A percentile compares a stretch with the other conserved stretches of the same genome.
Evolutionary conservation across 2,888 invertebrate species (phyloP).

Genomic region (Eucriotettix oculatus): DNA sequence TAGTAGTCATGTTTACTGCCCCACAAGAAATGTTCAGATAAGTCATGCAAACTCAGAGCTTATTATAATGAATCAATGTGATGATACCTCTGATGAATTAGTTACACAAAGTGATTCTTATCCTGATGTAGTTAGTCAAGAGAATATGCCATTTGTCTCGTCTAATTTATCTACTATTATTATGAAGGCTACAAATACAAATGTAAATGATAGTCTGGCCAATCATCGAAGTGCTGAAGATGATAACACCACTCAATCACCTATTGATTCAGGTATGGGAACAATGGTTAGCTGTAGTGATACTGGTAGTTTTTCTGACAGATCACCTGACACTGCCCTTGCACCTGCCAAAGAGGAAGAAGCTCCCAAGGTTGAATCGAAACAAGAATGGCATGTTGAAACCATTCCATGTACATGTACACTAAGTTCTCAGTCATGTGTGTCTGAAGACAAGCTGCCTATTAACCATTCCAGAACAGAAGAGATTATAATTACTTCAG

Average conservation of each 20-base stretch:
- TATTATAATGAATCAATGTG: not conserved
- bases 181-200: not conserved
- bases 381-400: conserved; percentile 2
- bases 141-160: conserved; percentile 19
- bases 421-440: not conserved
- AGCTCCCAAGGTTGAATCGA: not conserved
- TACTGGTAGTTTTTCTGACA: conserved; percentile 9
- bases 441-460: no score
- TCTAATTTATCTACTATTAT: not conserved
- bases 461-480: no score
- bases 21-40: not conserved
- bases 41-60: no score
- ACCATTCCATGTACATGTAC: conserved; percentile 5
- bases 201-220: not conserved
- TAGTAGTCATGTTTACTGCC: not conserved
- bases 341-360: not conserved
- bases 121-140: conserved; percentile 32
- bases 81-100: not conserved
- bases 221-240: not conserved
- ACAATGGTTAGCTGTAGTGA: conserved; percentile 6
- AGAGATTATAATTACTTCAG: no score
- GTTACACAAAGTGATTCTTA: no score
- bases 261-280: conserved; percentile 12
- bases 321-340: conserved; percentile 6
- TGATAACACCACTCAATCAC: conserved; percentile 6